Conservation (phyloP, 2,113 vertebrate species). For the Lasiurus borealis region DNA sequence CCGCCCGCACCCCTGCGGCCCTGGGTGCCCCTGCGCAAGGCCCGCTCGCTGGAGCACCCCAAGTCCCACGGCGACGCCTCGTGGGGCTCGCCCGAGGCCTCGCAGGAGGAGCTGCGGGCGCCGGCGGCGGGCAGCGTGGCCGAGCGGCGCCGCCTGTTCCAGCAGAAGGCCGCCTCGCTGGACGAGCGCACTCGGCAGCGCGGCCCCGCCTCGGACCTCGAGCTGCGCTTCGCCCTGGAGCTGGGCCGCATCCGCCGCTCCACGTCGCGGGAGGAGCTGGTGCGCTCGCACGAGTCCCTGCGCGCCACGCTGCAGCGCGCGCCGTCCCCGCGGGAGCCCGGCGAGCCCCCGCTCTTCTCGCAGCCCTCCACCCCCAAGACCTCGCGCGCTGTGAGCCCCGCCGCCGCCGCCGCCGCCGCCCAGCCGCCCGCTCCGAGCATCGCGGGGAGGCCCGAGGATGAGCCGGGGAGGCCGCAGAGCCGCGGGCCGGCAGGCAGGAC, state of each 20-base stretch:
- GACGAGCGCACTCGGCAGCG: constrained; percentile 92
- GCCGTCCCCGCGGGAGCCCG: constrained; percentile 84
- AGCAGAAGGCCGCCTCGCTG: constrained; percentile 95
- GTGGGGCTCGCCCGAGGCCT: constrained; percentile 89
- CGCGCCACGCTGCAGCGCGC: constrained; percentile 83
- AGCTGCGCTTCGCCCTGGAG: constrained; percentile 96
- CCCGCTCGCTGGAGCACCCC: constrained; percentile 94
- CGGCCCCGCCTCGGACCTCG: constrained; percentile 93
- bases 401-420: constrained; percentile 67
- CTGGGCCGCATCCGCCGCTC: constrained; percentile 95
- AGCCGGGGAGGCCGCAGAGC: constrained; percentile 72
- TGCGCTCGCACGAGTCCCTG: constrained; percentile 90
- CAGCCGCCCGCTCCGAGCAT: constrained; percentile 81
- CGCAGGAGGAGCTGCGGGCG: constrained; percentile 92
- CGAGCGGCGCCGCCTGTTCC: constrained; percentile 92
- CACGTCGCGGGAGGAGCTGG: constrained; percentile 89
- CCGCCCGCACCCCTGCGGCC: constrained; percentile 89
- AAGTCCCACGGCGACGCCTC: constrained; percentile 85
- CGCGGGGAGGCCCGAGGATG: constrained; percentile 79
- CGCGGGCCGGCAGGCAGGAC: constrained; percentile 73
- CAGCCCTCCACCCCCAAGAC: constrained; percentile 73
- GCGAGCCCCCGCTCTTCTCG: constrained; percentile 80
- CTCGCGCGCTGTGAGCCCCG: constrained; percentile 74
- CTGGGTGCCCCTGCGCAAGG: constrained; percentile 94
- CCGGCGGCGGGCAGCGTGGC: constrained; percentile 88